Percentiles rank a stretch among this genome's conserved stretches.
Conservation (phyloP, 2,797 vertebrate species). For the Sebastes oblongus region DNA sequence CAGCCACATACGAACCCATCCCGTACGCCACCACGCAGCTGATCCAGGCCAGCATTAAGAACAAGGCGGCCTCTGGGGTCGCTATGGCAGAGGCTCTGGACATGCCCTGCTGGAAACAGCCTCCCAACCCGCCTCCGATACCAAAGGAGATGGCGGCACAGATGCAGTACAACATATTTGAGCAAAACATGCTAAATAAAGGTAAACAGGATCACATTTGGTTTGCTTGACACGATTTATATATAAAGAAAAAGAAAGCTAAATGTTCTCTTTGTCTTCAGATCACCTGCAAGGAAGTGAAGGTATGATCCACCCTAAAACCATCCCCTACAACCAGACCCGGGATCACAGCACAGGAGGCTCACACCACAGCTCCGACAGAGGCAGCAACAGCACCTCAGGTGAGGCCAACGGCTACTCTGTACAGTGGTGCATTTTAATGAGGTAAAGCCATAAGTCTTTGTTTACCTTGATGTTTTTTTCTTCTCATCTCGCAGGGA, state of each 20-base stretch:
- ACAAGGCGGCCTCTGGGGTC: conserved; percentile 75
- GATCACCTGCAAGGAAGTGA: conserved; percentile 85
- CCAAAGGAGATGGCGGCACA: conserved; percentile 81
- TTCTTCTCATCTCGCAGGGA: conserved; percentile 79
- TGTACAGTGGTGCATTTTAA: conserved; percentile 12
- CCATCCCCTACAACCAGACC: conserved; percentile 87
- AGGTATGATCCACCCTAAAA: conserved; percentile 81
- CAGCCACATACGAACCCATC: conserved; percentile 84
- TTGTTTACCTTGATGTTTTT: conserved; percentile 35
- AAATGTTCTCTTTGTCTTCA: conserved; percentile 31
- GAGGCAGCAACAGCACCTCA: conserved; percentile 90
- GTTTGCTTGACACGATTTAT: neutral
- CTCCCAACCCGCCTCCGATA: conserved; percentile 88
- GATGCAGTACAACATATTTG: conserved; percentile 92
- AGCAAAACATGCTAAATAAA: conserved; percentile 92
- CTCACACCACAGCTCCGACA: conserved; percentile 93
- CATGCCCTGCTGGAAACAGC: conserved; percentile 87
- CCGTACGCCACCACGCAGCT: conserved; percentile 96
- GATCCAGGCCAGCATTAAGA: conserved; percentile 90
- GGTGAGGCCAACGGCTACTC: conserved; percentile 76
- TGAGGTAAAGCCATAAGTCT: conserved; percentile 9
- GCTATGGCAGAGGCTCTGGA: conserved; percentile 84
- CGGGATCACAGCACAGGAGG: conserved; percentile 90
- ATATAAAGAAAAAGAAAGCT: neutral
- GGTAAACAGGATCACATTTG: conserved; percentile 71